These are phyloP conservation scores for Scylla paramamosain DNA, from an alignment of 1,140 invertebrate genomes.

Conservation along the genomic window DNA sequence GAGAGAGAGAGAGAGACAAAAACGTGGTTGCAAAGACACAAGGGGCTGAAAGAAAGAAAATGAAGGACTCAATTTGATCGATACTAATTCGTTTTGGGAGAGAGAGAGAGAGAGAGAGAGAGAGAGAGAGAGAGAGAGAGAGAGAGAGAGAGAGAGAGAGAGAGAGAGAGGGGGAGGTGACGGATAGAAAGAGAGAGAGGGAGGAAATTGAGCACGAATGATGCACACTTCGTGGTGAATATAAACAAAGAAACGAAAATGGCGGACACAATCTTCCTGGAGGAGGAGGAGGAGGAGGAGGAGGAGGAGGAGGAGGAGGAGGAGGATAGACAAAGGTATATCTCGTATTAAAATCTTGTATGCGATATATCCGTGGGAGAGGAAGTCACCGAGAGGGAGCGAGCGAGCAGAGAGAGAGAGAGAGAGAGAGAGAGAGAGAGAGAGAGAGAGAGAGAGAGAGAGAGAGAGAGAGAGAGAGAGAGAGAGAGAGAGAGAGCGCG, in stretches of 20 bases:
- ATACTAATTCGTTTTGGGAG: too few relatives aligned
- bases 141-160: background rate
- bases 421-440: conserved; percentile 15
- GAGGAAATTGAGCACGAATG: background rate
- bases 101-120: background rate
- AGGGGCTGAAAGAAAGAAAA: too few relatives aligned
- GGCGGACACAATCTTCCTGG: background rate
- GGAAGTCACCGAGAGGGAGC: background rate
- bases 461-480: conserved; percentile 33
- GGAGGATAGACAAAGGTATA: conserved; percentile 34
- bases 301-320: conserved; percentile 5
- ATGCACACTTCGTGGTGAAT: background rate
- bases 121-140: conserved; percentile 9
- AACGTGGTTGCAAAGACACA: too few relatives aligned
- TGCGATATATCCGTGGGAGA: background rate
- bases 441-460: conserved; percentile 1
- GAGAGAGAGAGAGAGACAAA: background rate
- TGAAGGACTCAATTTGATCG: too few relatives aligned
- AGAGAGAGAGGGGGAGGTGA: background rate
- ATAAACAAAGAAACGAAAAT: conserved; percentile 2
- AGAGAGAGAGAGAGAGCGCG: background rate
- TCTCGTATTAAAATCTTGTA: background rate
- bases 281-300: too few relatives aligned
- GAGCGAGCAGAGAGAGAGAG: background rate
- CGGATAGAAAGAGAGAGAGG: too few relatives aligned